Evolutionary conservation across 2,113 vertebrate species (phyloP).

Genomic region (Sceloporus tristichus): DNA sequence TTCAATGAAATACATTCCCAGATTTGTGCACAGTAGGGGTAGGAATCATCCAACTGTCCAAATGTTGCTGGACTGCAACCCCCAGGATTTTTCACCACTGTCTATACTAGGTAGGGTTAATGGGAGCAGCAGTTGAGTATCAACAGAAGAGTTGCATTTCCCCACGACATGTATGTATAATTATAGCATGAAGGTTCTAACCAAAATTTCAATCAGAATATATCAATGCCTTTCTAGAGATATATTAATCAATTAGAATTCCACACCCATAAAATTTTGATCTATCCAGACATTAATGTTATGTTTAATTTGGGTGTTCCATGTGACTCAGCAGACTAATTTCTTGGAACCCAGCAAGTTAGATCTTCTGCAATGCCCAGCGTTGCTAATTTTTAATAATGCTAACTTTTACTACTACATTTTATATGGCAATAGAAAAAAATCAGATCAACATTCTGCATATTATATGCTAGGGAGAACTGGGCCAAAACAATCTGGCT

Average conservation of each 20-base stretch:
- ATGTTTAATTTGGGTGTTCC: background rate
- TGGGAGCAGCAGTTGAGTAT: no score
- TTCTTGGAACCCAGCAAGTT: background rate
- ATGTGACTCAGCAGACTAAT: background rate
- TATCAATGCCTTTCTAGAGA: background rate
- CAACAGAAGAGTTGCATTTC: no score
- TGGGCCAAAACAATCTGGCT: background rate
- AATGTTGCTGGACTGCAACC: no score
- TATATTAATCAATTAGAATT: background rate
- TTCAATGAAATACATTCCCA: no score
- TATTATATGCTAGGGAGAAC: background rate
- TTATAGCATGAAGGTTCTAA: background rate
- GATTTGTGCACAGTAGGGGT: no score
- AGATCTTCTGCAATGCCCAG: background rate
- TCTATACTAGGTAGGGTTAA: no score
- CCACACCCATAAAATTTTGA: background rate
- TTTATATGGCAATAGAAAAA: background rate
- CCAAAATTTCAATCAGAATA: background rate
- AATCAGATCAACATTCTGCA: background rate
- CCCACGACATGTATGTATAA: background rate
- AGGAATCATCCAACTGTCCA: no score
- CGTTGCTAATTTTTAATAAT: background rate
- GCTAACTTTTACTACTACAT: background rate
- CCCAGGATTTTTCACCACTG: no score
- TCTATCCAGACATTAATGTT: background rate